Evolutionary conservation across 2,888 invertebrate species (phyloP), one percentile per base, ranked within the genome.

Genomic region (Drosophila nr. perissopoda): DNA sequence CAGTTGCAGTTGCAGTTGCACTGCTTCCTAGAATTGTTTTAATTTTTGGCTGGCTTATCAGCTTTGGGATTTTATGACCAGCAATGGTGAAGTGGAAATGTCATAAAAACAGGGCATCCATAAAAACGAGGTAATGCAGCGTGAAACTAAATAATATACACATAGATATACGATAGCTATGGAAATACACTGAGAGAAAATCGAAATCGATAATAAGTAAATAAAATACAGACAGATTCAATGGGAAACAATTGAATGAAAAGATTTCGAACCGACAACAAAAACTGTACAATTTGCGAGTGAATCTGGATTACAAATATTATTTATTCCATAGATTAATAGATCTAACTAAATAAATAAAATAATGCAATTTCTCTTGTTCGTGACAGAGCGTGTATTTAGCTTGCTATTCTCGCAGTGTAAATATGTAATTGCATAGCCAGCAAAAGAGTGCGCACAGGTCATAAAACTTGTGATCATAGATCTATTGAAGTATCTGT

Each of bases 51-150:
- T 25, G 27, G 8, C 60, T 63, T 72, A 57, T 57, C 59, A 45
- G 53, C 36, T 10, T n/a, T 60, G 8, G 38, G 38, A 16, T 69
- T 69, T 77, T 69, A 79, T 36, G 75, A 34, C 51, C 66, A 13
- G 21, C 56, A 52, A 25, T 25, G 4, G 33, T 33, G 18, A 54
- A 52, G 77, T 31, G 69, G 74, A 77, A 74, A 58, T 77, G 57
- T 66, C 79, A 78, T 77, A 78, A 77, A 74, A 74, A 64, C 61
- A 16, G 56, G 10, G 52, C 51, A 78, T 49, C 69, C 69, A 78
- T 76, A 66, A 66, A 77, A 78, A 36, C 33, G 27, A 42, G 53
- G 34, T 48, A 53, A 57, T 57, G 38, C 53, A 25, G 53, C 25
- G 42, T 51, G 60, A 53, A 72, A 72, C 51, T 48, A 42, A 60